These are phyloP conservation scores for Ectropis crepuscularia DNA, from an alignment of 2,888 invertebrate genomes.

Conservation along the genomic window DNA sequence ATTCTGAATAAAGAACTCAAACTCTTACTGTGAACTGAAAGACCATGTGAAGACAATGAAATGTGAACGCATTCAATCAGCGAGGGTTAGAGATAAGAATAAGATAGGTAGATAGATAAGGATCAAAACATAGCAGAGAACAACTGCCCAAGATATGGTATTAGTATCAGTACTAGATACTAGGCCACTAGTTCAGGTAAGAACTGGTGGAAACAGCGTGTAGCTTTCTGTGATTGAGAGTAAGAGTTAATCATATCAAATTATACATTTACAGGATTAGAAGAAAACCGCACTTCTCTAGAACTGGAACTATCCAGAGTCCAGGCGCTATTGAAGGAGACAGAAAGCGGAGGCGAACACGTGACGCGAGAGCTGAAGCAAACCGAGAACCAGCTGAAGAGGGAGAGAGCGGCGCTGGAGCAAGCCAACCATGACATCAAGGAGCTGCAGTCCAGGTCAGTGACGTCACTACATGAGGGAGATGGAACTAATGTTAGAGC, in stretches of 20 bases:
- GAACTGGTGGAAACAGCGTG: no score
- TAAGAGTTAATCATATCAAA: not conserved
- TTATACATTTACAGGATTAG: conserved; percentile 81
- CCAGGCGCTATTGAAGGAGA: conserved; percentile 85
- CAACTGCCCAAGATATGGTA: no score
- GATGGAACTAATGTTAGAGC: no score
- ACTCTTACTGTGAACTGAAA: no score
- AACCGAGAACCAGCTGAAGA: conserved; percentile 88
- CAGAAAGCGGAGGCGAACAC: conserved; percentile 89
- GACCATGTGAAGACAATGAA: no score
- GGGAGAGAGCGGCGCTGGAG: conserved; percentile 86
- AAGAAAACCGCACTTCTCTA: conserved; percentile 90
- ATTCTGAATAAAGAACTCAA: no score
- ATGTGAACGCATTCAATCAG: no score
- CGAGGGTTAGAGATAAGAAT: no score
- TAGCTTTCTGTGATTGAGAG: not conserved
- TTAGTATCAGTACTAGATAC: no score
- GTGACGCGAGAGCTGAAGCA: conserved; percentile 88
- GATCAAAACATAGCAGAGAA: no score
- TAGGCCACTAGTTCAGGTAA: no score
- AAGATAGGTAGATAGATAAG: no score
- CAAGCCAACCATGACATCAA: conserved; percentile 91
- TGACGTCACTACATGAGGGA: not conserved
- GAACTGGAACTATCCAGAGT: conserved; percentile 91
- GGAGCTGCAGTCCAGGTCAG: conserved; percentile 88